Evolutionary conservation across 2,797 vertebrate genomes (phyloP).

Genomic region (Buceros bicornis): DNA sequence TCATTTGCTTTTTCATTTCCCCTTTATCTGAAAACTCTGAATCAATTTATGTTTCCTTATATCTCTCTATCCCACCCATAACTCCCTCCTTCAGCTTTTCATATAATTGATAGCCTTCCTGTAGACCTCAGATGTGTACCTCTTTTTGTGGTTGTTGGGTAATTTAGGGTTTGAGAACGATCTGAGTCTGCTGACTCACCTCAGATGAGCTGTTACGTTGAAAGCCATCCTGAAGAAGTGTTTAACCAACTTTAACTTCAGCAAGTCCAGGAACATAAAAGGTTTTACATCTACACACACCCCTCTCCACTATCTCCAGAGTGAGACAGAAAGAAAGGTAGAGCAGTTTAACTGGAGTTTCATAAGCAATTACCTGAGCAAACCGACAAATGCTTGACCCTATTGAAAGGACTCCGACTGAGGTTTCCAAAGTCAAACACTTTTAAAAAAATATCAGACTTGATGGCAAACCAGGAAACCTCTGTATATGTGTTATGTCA

Average conservation of each 20-base stretch:
- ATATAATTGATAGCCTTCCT: background rate
- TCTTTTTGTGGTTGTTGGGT: background rate
- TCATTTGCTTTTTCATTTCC: background rate
- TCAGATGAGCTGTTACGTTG: background rate
- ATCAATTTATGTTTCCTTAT: background rate
- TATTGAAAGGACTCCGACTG: background rate
- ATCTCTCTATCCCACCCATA: background rate
- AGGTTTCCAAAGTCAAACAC: background rate
- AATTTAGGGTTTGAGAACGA: background rate
- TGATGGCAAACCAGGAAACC: background rate
- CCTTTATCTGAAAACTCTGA: background rate
- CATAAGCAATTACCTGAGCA: background rate
- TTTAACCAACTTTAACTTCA: background rate
- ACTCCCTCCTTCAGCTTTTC: background rate
- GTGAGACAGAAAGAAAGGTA: background rate
- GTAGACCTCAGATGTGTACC: background rate
- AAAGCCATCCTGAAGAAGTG: background rate
- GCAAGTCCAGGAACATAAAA: background rate
- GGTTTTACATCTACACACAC: background rate
- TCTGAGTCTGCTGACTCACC: background rate
- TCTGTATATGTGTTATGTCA: background rate
- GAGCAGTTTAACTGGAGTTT: background rate
- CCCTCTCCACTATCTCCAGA: background rate
- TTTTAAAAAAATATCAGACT: background rate
- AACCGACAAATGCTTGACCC: background rate